These are phyloP conservation scores for Channallabes apus DNA, from an alignment of 2,797 vertebrate species.

Conservation along the genomic window DNA sequence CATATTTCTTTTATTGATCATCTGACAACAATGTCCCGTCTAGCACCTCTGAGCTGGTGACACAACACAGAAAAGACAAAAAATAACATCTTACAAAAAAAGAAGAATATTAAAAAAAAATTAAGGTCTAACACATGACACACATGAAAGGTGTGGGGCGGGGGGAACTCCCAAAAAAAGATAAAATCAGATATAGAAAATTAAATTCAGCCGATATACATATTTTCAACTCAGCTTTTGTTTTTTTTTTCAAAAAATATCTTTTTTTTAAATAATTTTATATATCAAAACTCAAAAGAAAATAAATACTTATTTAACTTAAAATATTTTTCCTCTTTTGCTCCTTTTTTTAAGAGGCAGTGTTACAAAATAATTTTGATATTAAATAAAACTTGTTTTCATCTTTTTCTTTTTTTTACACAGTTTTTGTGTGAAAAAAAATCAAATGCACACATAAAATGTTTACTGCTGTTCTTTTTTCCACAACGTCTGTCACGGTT, in stretches of 20 bases:
- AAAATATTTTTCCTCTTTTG: slow-evolving; percentile 23
- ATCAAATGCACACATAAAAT: slow-evolving; percentile 24
- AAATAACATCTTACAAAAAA: slow-evolving; percentile 74
- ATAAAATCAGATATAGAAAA: slow-evolving; percentile 63
- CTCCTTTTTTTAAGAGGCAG: slow-evolving; percentile 61
- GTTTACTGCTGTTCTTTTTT: slow-evolving; percentile 17
- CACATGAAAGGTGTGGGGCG: slow-evolving; percentile 59
- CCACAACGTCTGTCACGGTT: slow-evolving; percentile 23
- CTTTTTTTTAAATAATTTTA: slow-evolving; percentile 56
- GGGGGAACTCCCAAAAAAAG: slow-evolving; percentile 26
- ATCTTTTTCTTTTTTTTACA: neutral
- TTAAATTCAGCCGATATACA: slow-evolving; percentile 70
- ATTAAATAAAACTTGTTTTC: neutral
- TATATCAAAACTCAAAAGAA: slow-evolving; percentile 72
- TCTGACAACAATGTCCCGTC: slow-evolving; percentile 70
- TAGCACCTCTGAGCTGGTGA: slow-evolving; percentile 71
- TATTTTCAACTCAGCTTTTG: slow-evolving; percentile 61
- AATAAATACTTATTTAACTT: slow-evolving; percentile 63
- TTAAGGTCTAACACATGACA: slow-evolving; percentile 65
- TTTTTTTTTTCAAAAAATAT: slow-evolving; percentile 73
- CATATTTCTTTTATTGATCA: slow-evolving; percentile 79
- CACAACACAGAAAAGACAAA: slow-evolving; percentile 60
- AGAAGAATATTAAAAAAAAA: slow-evolving; percentile 70
- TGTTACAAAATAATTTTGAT: slow-evolving; percentile 5
- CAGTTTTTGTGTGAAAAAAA: slow-evolving; percentile 66